Evolutionary conservation across 2,888 invertebrate genomes (phyloP).

Genomic region (Sturmia bella): DNA sequence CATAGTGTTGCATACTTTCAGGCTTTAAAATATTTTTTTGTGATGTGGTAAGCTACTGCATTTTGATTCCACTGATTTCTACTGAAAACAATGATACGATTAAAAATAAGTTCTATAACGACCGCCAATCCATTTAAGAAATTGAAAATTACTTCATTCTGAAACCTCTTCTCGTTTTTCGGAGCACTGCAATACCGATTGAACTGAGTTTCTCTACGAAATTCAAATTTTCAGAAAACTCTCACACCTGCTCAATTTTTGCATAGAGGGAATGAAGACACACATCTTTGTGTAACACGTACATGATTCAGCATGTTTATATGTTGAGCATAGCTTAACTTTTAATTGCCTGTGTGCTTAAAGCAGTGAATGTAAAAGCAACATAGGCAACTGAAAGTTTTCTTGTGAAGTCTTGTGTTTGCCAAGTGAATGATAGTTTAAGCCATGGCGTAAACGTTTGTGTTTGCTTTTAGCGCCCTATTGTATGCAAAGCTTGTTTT

Average conservation of each 20-base stretch:
- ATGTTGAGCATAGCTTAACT: conserved; percentile 47
- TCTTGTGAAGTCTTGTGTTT: not conserved
- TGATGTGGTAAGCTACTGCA: too few relatives aligned
- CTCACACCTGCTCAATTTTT: not conserved
- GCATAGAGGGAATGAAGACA: not conserved
- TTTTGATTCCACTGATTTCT: too few relatives aligned
- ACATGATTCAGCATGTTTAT: conserved; percentile 8
- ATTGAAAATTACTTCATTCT: too few relatives aligned
- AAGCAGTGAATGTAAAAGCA: conserved; percentile 38
- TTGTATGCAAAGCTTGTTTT: conserved; percentile 75
- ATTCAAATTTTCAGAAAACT: too few relatives aligned
- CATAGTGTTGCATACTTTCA: too few relatives aligned
- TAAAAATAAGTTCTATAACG: too few relatives aligned
- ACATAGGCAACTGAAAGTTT: conserved; percentile 2
- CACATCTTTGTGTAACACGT: not conserved
- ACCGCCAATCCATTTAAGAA: too few relatives aligned
- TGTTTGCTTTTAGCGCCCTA: conserved; percentile 72
- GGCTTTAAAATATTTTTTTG: too few relatives aligned
- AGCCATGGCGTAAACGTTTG: conserved; percentile 41
- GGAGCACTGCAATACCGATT: too few relatives aligned
- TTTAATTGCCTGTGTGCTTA: conserved; percentile 62
- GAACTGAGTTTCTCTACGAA: too few relatives aligned
- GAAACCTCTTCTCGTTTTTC: too few relatives aligned
- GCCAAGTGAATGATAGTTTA: not conserved
- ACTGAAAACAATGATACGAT: too few relatives aligned